Evolutionary conservation across 2,888 invertebrate species (phyloP), one percentile per base, ranked within the genome.

Genomic region (Caenorhabditis sp.): DNA sequence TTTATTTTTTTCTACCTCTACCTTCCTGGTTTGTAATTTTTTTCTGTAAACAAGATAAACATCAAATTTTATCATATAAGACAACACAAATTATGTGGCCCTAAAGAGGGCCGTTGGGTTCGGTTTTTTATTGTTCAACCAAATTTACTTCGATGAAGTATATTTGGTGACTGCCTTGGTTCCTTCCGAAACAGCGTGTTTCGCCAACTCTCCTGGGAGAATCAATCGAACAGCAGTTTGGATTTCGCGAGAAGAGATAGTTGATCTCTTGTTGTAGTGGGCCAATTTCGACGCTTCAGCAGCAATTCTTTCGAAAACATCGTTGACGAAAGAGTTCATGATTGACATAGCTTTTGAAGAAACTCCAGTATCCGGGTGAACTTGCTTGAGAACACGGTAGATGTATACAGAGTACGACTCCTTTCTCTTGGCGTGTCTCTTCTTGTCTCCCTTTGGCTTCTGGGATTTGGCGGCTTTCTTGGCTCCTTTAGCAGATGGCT

Each of bases 281-380:
- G 91, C 91, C 68, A 93, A 85, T 60, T 91, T 91, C 31, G 83
- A 83, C 8, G 86, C 82, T 69, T 87, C 87, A 0, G 90, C 89
- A 0, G 92, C 92, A 53, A 93, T 92, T 55, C 91, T 91, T 86
- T 93, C 92, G 83, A 93, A 90, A 83, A 92, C 91, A 80, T 93
- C 93, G 78, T 92, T 92, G 0, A 93, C 92, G 74, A 93, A 93
- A 82, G 91, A 91, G 80, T 92, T 92, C 92, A 93, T 92, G 77
- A 93, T 92, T 78, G 90, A 88, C 92, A 92, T 93, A 0, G 92
- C 92, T 81, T 92, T 92, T 26, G 90, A 91, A 0, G 92, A 92
- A 62, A 93, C 91, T 0, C 92, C 92, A 51, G 92, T 89, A 86
- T 92, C 91, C 0, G 91, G 91, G 77, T 91, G 91, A n/a, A 84